Evolutionary conservation across 2,113 vertebrate genomes (phyloP).

Genomic region (Azemiops feae): DNA sequence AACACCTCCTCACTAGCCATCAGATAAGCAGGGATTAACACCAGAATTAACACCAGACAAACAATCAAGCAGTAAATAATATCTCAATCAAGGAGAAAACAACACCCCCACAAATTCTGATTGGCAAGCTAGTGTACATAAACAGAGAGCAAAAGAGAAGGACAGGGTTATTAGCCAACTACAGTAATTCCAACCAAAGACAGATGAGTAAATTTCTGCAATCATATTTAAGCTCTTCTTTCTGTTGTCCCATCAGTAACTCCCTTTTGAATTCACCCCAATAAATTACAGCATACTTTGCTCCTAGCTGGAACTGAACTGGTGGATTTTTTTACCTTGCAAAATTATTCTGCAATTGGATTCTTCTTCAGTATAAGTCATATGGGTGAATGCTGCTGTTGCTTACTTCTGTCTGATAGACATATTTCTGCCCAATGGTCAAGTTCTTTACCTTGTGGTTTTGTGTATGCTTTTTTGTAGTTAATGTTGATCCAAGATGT

Average conservation of each 20-base stretch:
- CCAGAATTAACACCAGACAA: not conserved
- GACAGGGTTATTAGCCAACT: not conserved
- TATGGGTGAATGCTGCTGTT: not conserved
- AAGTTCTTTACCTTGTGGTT: not conserved
- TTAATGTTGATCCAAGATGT: not conserved
- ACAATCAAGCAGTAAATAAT: not conserved
- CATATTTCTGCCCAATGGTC: not conserved
- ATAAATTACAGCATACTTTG: not conserved
- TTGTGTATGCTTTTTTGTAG: not conserved
- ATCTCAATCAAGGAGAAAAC: not conserved
- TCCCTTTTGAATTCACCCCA: not conserved
- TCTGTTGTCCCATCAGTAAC: not conserved
- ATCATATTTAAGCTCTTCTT: not conserved
- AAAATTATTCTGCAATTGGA: not conserved
- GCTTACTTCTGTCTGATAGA: not conserved
- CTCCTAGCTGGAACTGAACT: not conserved
- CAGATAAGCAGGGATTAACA: not conserved
- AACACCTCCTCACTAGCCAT: not conserved
- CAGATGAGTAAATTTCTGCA: not conserved
- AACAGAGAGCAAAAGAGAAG: not conserved
- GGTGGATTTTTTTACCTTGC: not conserved
- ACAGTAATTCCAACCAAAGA: too few species aligned
- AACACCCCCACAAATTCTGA: not conserved
- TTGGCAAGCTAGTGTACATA: not conserved
- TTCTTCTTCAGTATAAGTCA: not conserved